Conservation (phyloP, 2,888 invertebrate species). For the Stenoptilia bipunctidactyla region DNA sequence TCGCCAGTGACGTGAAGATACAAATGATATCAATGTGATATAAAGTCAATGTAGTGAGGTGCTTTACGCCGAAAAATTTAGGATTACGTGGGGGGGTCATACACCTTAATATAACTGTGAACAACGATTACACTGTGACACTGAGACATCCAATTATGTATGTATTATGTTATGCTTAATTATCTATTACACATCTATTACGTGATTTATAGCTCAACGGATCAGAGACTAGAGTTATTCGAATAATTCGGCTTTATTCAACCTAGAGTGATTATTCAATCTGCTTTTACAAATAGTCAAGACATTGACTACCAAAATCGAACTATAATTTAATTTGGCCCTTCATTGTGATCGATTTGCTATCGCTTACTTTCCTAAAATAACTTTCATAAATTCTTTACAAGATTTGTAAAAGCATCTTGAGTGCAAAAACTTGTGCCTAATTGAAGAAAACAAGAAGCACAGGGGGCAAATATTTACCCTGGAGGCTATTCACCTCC, state of each 20-base stretch:
- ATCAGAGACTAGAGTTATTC: conserved; percentile 29
- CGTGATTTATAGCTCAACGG: conserved; percentile 15
- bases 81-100: conserved; percentile 11
- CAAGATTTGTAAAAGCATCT: conserved; percentile 28
- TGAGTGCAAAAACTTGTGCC: conserved; percentile 28
- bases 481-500: conserved; percentile 40
- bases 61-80: conserved; percentile 15
- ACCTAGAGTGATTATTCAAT: conserved; percentile 23
- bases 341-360: conserved; percentile 20
- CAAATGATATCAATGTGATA: no score
- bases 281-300: not conserved
- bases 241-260: conserved; percentile 43
- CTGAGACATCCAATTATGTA: conserved; percentile 29
- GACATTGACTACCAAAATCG: conserved; percentile 11
- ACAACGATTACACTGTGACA: conserved; percentile 27
- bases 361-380: conserved; percentile 24
- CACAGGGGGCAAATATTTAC: conserved; percentile 50
- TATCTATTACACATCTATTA: conserved; percentile 23
- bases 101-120: conserved; percentile 19
- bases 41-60: conserved; percentile 5
- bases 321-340: conserved; percentile 25
- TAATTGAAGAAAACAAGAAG: conserved; percentile 64
- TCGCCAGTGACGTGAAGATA: no score
- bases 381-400: conserved; percentile 33
- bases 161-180: conserved; percentile 26